Evolutionary conservation across 2,888 invertebrate species (phyloP), one percentile per base, ranked within the genome.

Genomic region (Clostera curtula): DNA sequence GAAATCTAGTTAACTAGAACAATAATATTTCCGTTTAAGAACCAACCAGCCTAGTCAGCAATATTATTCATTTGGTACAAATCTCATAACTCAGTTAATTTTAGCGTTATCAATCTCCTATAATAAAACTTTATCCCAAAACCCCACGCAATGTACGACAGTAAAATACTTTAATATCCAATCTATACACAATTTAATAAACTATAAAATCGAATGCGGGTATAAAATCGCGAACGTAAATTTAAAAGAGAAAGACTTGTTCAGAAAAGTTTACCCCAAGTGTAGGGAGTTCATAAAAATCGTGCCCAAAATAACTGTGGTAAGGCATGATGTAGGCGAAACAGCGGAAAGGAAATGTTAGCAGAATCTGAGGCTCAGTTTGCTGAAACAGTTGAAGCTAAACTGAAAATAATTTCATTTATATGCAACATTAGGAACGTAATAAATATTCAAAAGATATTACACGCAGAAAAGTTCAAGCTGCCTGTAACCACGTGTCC

Each of bases 211-310:
- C 56, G 61, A 66, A 61, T 58, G 61, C 57, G 52, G 46, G 48
- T 53, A 56, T 68, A 67, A 66, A 68, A 52, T 36, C 45, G 52
- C 36, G 53, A 56, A 57, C 59, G 61, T 63, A 63, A 73, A 72
- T 58, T 65, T 62, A 57, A 60, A 64, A 28, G 60, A 58, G 57
- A 67, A 14, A 68, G 64, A 70, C 55, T 56, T 42, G 29, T 33
- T 37, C 35, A 39, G 38, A 34, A 53, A 53, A 71, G 60, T 58
- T 65, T 65, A 55, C 54, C 50, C 48, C 49, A 52, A 58, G 61
- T 54, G 56, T 58, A 47, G 54, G 64, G 71, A 75, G 74, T 79
- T 79, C 73, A 76, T 77, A 79, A 80, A 79, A 77, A 77, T 74
- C 59, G 75, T 49, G 70, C 66, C 70, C 72, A 65, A n/a, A 74